These are phyloP conservation scores for Hoplodrina blanda DNA, from an alignment of 2,888 invertebrate species.

Conservation along the genomic window DNA sequence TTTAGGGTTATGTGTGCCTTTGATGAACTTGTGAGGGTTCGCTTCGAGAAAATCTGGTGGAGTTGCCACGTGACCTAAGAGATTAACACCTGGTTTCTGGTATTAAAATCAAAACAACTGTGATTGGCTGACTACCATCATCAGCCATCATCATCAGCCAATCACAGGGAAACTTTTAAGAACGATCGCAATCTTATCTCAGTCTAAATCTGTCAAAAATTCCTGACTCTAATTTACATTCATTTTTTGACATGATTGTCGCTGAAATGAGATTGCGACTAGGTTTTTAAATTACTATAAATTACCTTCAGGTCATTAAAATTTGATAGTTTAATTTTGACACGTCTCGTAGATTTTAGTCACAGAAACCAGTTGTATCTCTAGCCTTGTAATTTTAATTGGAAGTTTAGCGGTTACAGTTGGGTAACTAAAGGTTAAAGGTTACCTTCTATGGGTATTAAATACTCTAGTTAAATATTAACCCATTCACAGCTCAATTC, in stretches of 20 bases:
- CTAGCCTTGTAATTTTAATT: constrained; percentile 4
- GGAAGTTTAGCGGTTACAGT: not conserved
- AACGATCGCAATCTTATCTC: too few relatives aligned
- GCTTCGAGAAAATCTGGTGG: constrained; percentile 23
- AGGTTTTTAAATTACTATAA: too few relatives aligned
- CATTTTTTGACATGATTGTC: too few relatives aligned
- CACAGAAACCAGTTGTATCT: too few relatives aligned
- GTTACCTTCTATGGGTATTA: not conserved
- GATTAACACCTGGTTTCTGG: constrained; percentile 9
- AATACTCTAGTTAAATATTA: not conserved
- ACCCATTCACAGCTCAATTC: not conserved
- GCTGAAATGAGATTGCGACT: too few relatives aligned
- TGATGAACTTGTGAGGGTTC: constrained; percentile 54
- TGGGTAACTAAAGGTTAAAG: not conserved
- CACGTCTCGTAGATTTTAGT: too few relatives aligned
- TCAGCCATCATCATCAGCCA: not conserved
- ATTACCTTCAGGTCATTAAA: too few relatives aligned
- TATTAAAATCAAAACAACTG: not conserved
- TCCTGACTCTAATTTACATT: too few relatives aligned
- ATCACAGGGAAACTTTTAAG: not conserved
- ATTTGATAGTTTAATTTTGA: too few relatives aligned
- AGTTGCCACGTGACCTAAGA: constrained; percentile 36
- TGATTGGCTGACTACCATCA: not conserved
- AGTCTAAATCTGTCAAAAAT: too few relatives aligned
- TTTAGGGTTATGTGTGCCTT: constrained; percentile 69